A percentile compares a stretch with the other conserved stretches of the same genome.
phyloP scores from a whole-genome alignment of 2,888 invertebrate species.

The Melolontha melolontha region DNA sequence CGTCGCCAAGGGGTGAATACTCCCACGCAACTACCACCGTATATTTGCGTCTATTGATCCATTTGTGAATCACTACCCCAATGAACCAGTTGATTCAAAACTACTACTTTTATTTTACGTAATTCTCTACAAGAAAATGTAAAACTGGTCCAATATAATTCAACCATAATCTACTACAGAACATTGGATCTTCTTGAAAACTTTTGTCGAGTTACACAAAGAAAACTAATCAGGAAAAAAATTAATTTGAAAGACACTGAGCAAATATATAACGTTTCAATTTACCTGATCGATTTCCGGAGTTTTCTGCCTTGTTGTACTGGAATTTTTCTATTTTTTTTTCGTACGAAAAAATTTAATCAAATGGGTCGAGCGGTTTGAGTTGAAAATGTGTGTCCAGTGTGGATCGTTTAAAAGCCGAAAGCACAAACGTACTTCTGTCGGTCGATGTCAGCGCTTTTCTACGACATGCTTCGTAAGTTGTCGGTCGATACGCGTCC shows the following conservation, averaged over 20 bases:
- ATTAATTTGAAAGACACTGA: background rate
- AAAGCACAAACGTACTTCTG: slow-evolving; percentile 45
- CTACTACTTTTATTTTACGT: slow-evolving; percentile 1
- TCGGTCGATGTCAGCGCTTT: slow-evolving; percentile 51
- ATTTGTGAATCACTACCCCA: slow-evolving; percentile 47
- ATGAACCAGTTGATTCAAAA: slow-evolving; percentile 48
- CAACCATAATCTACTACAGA: background rate
- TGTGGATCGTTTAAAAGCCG: slow-evolving; percentile 44
- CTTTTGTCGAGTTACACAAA: background rate
- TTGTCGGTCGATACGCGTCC: slow-evolving; percentile 49
- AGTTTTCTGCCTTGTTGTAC: background rate
- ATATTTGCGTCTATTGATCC: slow-evolving; percentile 46
- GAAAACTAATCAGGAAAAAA: slow-evolving; percentile 1
- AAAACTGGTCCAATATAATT: background rate
- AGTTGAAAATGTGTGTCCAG: slow-evolving; percentile 37
- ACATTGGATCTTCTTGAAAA: background rate
- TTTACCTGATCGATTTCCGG: slow-evolving; percentile 12
- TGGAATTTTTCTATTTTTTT: background rate
- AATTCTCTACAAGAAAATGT: background rate
- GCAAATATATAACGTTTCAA: background rate
- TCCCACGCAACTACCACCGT: slow-evolving; percentile 43
- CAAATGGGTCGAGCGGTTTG: background rate
- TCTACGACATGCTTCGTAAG: slow-evolving; percentile 48
- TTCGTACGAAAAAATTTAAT: slow-evolving; percentile 4
- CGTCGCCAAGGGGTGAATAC: slow-evolving; percentile 35